Percentiles rank a stretch among this genome's conserved stretches.
Conservation (phyloP, 2,113 vertebrate species). For the Raja brachyura region DNA sequence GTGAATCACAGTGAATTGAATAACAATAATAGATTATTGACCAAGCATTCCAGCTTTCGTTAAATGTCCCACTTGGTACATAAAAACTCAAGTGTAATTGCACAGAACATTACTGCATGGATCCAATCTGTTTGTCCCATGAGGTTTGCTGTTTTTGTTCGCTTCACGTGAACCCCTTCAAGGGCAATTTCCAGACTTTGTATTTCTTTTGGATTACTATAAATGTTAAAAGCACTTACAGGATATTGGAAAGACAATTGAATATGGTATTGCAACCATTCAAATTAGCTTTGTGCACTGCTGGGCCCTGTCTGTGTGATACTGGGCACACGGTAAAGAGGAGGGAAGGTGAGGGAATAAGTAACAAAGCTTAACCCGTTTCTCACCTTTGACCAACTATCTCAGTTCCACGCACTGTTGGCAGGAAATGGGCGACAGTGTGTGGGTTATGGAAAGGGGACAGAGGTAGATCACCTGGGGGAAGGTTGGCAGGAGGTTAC, state of each 20-base stretch:
- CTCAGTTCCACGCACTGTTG: neutral
- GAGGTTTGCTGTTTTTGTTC: neutral
- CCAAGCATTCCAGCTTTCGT: neutral
- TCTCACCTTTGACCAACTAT: neutral
- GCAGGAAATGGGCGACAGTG: neutral
- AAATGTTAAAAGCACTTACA: neutral
- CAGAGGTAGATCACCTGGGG: too few species aligned
- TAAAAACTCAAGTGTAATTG: neutral
- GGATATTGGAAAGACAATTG: neutral
- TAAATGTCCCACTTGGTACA: neutral
- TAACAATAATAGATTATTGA: slow-evolving; percentile 1
- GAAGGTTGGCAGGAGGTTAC: too few species aligned
- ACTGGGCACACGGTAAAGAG: neutral
- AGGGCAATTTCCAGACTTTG: neutral
- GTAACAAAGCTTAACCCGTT: neutral
- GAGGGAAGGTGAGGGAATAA: neutral
- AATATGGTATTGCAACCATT: neutral
- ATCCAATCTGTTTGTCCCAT: neutral
- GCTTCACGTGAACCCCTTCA: neutral
- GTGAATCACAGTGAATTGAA: neutral
- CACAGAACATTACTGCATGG: neutral
- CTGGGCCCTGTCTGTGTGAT: neutral
- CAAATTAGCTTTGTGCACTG: neutral
- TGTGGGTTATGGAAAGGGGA: too few species aligned
- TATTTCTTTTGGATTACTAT: neutral